Conservation (phyloP, 2,888 invertebrate species). For the Eurytoma adleriae region DNA sequence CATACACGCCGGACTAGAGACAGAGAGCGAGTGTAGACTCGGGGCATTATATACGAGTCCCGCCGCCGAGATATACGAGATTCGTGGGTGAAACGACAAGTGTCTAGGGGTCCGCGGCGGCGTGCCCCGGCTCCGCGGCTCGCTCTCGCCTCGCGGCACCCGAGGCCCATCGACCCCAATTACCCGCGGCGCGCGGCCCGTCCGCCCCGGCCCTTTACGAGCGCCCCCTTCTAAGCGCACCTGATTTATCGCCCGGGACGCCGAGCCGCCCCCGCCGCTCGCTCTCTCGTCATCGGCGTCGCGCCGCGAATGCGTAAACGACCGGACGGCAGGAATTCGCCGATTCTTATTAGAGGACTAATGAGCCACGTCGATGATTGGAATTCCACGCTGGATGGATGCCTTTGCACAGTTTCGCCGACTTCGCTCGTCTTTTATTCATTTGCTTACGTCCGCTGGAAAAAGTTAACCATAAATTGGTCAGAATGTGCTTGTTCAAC, state of each 20-base stretch:
- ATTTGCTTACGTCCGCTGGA: no score
- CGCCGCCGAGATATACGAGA: conserved; percentile 34
- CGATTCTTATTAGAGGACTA: not conserved
- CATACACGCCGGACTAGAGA: no score
- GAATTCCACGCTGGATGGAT: no score
- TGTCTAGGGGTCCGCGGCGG: conserved; percentile 14
- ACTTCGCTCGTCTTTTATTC: no score
- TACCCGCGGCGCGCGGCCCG: conserved; percentile 24
- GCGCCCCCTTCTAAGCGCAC: conserved; percentile 28
- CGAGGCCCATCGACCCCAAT: conserved; percentile 41
- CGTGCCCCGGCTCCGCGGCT: not conserved
- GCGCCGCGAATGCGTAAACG: conserved; percentile 6
- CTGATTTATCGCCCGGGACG: conserved; percentile 27
- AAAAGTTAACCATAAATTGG: no score
- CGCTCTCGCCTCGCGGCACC: not conserved
- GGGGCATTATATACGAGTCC: not conserved
- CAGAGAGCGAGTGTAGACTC: no score
- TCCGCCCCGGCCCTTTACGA: conserved; percentile 14
- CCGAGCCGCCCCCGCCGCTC: not conserved
- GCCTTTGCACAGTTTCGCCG: no score
- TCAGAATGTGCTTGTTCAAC: no score
- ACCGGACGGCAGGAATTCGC: not conserved
- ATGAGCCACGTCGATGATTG: no score
- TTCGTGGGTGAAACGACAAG: conserved; percentile 30
- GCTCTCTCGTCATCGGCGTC: not conserved